These are phyloP conservation scores for Erebia palarica DNA, from an alignment of 2,888 invertebrate species.

Conservation along the genomic window DNA sequence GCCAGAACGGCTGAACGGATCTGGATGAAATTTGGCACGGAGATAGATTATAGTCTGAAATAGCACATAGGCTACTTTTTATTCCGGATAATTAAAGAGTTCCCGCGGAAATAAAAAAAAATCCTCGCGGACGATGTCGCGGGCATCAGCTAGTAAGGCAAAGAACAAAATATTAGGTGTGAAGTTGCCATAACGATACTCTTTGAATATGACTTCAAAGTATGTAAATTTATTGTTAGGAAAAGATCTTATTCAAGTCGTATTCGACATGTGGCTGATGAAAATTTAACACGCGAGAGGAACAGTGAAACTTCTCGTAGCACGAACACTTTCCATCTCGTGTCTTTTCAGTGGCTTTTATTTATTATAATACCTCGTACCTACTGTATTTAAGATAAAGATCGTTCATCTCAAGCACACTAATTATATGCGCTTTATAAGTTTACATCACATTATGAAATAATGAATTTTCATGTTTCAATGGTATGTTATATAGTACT, in stretches of 20 bases:
- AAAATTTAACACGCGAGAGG: slow-evolving; percentile 12
- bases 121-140: too few relatives aligned
- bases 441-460: not conserved
- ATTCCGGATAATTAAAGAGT: too few relatives aligned
- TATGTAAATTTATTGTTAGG: not conserved
- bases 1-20: too few relatives aligned
- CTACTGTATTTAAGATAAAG: not conserved
- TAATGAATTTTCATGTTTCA: not conserved
- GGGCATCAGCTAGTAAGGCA: too few relatives aligned
- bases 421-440: not conserved
- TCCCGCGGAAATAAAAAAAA: too few relatives aligned
- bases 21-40: too few relatives aligned
- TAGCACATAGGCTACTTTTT: too few relatives aligned
- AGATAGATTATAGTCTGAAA: too few relatives aligned
- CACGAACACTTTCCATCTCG: slow-evolving; percentile 43
- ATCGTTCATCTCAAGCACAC: slow-evolving; percentile 21
- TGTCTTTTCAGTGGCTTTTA: slow-evolving; percentile 17
- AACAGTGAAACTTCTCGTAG: slow-evolving; percentile 6
- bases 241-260: slow-evolving; percentile 10
- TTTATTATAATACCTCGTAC: not conserved
- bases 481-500: too few relatives aligned
- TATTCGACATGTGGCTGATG: slow-evolving; percentile 10
- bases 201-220: too few relatives aligned
- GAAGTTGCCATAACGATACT: too few relatives aligned
- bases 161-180: too few relatives aligned